Conservation (phyloP, 2,888 invertebrate genomes). For the Amaurobius ferox region DNA sequence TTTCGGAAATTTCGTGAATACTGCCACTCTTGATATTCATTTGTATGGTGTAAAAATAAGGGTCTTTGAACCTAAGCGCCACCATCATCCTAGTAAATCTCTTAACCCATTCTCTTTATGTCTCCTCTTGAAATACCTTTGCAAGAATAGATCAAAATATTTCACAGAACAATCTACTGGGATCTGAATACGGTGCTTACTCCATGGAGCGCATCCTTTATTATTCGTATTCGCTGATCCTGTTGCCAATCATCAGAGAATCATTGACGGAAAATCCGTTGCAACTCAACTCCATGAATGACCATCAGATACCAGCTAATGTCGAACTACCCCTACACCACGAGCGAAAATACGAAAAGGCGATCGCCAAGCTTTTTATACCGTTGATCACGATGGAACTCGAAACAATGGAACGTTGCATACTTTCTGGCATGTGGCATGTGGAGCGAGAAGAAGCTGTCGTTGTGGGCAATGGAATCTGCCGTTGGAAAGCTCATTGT, state of each 20-base stretch:
- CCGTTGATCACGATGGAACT: background rate
- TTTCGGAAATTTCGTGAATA: too few relatives aligned
- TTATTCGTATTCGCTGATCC: background rate
- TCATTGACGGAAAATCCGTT: background rate
- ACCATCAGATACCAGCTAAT: slow-evolving; percentile 3
- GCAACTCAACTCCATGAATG: background rate
- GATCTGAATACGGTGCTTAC: background rate
- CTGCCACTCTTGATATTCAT: too few relatives aligned
- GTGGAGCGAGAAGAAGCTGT: background rate
- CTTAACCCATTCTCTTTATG: too few relatives aligned
- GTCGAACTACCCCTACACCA: background rate
- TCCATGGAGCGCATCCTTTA: background rate
- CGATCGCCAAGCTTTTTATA: background rate
- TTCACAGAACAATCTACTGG: too few relatives aligned
- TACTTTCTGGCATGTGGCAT: background rate
- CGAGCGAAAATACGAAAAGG: background rate
- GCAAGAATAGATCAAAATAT: too few relatives aligned
- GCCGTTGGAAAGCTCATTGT: background rate
- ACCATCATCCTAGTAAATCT: too few relatives aligned
- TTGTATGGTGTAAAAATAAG: too few relatives aligned
- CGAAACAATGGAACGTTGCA: background rate
- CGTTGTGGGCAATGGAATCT: background rate
- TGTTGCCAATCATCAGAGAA: background rate
- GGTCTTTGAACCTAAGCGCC: too few relatives aligned
- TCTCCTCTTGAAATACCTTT: too few relatives aligned